Conservation (phyloP, 1,140 invertebrate genomes). For the Polyergus mexicanus region DNA sequence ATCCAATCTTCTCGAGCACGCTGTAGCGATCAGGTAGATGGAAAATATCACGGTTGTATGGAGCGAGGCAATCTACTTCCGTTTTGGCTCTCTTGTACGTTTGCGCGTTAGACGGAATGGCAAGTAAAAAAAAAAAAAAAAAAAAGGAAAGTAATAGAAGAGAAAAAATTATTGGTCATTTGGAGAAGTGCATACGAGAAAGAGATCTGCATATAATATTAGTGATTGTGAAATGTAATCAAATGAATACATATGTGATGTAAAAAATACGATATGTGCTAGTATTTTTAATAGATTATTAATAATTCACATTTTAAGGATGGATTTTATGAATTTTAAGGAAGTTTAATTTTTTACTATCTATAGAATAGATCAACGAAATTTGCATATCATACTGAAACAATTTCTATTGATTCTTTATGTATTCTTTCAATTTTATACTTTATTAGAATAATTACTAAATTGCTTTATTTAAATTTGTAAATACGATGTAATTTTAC, state of each 20-base stretch:
- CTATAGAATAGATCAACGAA: not conserved
- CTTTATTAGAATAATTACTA: not conserved
- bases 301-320: not conserved
- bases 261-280: not conserved
- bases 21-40: slow-evolving; percentile 72
- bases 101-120: slow-evolving; percentile 28
- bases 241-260: not conserved
- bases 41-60: slow-evolving; percentile 67
- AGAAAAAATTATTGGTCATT: slow-evolving; percentile 33
- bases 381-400: not conserved
- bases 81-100: not conserved
- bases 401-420: not conserved
- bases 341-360: not conserved
- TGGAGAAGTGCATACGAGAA: not conserved
- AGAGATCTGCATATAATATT: not conserved
- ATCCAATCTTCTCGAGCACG: slow-evolving; percentile 70
- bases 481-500: not conserved
- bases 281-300: not conserved
- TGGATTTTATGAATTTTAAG: too few species aligned
- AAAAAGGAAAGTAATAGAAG: not conserved
- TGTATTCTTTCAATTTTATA: not conserved
- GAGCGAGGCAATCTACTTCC: slow-evolving; percentile 53
- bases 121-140: not conserved
- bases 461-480: not conserved
- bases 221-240: slow-evolving; percentile 11